A percentile compares a stretch with the other conserved stretches of the same genome.
These are phyloP conservation scores for Laspeyria flexula DNA, from an alignment of 2,888 invertebrate species.

Conservation along the genomic window DNA sequence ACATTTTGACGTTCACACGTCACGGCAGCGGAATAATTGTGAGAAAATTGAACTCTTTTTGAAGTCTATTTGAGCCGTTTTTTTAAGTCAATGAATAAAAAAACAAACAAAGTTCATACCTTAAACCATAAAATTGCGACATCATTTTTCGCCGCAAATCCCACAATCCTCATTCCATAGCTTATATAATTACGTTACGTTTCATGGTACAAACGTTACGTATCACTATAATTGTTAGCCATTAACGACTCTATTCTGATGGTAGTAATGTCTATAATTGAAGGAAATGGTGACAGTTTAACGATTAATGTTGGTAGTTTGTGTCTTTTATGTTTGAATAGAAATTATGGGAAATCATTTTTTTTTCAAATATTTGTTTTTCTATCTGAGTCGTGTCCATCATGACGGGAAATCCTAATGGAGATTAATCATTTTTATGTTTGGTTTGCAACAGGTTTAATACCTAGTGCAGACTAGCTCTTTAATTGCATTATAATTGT, in stretches of 20 bases:
- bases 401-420: no score
- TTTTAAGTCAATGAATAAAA: no score
- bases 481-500: no score
- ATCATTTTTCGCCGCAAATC: conserved; percentile 38
- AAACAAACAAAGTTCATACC: conserved; percentile 3
- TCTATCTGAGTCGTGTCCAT: no score
- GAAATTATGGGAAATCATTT: not conserved
- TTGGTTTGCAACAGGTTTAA: no score
- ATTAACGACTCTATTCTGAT: conserved; percentile 33
- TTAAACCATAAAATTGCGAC: conserved; percentile 31
- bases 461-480: no score
- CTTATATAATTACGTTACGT: conserved; percentile 37
- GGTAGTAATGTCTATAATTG: conserved; percentile 29
- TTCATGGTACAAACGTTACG: conserved; percentile 39
- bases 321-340: not conserved
- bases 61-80: no score
- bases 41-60: no score
- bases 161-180: conserved; percentile 34
- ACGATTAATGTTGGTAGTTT: conserved; percentile 16
- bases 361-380: no score
- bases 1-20: no score
- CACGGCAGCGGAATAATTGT: no score
- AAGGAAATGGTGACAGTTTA: conserved; percentile 32
- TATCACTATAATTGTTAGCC: conserved; percentile 21
- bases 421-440: no score